phyloP scores from a whole-genome alignment of 2,797 vertebrate genomes.

The Macropodus opercularis region DNA sequence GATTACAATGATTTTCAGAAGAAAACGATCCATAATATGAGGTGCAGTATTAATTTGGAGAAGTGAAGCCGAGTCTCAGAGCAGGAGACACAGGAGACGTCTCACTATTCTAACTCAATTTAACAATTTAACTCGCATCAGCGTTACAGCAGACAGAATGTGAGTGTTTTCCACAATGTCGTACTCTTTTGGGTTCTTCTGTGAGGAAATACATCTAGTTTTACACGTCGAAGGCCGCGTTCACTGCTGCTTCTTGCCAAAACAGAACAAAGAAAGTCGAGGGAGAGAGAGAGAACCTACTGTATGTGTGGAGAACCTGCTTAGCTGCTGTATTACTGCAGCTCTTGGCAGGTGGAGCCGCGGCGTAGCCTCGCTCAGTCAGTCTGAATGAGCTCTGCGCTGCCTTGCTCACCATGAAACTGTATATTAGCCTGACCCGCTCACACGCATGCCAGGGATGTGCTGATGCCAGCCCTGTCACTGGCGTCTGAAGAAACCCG shows the following conservation, averaged over 20 bases:
- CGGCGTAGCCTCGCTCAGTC: constrained; percentile 42
- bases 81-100: constrained; percentile 42
- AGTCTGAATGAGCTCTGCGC: constrained; percentile 34
- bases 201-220: constrained; percentile 33
- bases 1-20: neutral
- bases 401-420: constrained; percentile 40
- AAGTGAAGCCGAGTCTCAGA: constrained; percentile 18
- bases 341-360: constrained; percentile 47
- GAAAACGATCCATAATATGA: neutral
- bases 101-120: constrained; percentile 43
- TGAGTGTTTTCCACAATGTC: constrained; percentile 15
- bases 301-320: constrained; percentile 50
- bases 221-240: constrained; percentile 31
- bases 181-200: constrained; percentile 36
- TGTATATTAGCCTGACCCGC: constrained; percentile 23
- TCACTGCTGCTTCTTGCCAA: constrained; percentile 47
- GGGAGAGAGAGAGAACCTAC: too few species aligned
- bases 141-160: constrained; percentile 7
- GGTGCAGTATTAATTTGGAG: constrained; percentile 18
- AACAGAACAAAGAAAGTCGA: constrained; percentile 20
- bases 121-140: constrained; percentile 59
- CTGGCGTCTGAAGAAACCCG: constrained; percentile 23
- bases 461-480: constrained; percentile 19
- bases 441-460: constrained; percentile 5
- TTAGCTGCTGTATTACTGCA: constrained; percentile 42